Base-by-base conservation (phyloP, 1,140 invertebrate species). In the Heliconius hermathena region DNA sequence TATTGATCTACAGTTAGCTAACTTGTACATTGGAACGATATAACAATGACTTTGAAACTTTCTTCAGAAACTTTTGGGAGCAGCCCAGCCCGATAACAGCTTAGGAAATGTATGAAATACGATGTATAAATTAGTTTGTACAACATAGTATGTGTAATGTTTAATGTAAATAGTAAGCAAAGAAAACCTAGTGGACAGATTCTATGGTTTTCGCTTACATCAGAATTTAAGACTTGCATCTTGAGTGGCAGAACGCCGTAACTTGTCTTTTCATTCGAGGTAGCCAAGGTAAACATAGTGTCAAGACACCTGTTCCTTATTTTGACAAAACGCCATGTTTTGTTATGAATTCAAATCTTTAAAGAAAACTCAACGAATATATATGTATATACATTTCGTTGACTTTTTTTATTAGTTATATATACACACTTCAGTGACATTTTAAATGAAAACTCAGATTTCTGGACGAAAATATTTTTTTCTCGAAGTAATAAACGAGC, bases 401-500 rank as follows among this genome's bases (percentile, higher is more conserved):
- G 29, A 33, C 2, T 33, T 33, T 33, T 33, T 3, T 33, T 33
- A 33, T 33, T 33, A 33, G 29, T 33, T 3, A 33, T 33, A 33
- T 33, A 33, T 33, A 33, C 29, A 33, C 3, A 33, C 20, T 57
- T 57, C n/a, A n/a, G 18, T 57, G 54, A 66, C 4, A 66, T 66
- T 26, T 66, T 66, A 13, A 66, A 66, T 66, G 26, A 41, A 41
- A 72, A 72, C 9, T 38, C 71, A n/a, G 16, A 72, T 72, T 72
- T 72, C 5, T 22, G 71, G 36, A 72, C 2, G n/a, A 72, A 72
- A 36, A 38, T 72, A 8, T 72, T 72, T 72, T 36, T 38, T 36
- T 72, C 20, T 8, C 18, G 8, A 26, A 66, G 26, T 72, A 72
- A 72, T 72, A 76, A 76, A 70, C 54, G 66, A 76, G 75, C 66